These are phyloP conservation scores for Apostichopus parvimensis DNA, from an alignment of 35 echinoderm and acorn worm species.

Conservation along the genomic window DNA sequence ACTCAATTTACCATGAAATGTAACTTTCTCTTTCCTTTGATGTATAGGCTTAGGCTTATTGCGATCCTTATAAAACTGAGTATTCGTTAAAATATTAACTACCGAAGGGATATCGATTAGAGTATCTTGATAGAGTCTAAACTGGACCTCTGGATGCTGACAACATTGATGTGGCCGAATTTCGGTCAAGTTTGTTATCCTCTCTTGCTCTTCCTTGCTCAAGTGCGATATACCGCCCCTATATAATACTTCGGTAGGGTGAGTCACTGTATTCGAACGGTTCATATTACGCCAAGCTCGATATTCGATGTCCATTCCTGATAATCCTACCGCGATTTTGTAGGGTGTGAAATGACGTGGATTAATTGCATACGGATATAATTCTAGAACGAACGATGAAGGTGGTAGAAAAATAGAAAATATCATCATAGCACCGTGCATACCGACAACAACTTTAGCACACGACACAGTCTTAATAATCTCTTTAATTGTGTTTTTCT, in stretches of 20 bases:
- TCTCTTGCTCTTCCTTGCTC: not conserved
- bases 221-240: slow-evolving; percentile 49
- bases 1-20: too few relatives aligned
- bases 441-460: slow-evolving; percentile 26
- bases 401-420: slow-evolving; percentile 55
- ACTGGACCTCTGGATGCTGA: slow-evolving; percentile 46
- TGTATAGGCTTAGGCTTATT: too few relatives aligned
- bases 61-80: too few relatives aligned
- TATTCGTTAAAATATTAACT: too few relatives aligned
- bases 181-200: slow-evolving; percentile 33
- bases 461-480: not conserved
- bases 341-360: slow-evolving; percentile 47
- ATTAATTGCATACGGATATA: slow-evolving; percentile 56
- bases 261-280: slow-evolving; percentile 32
- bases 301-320: slow-evolving; percentile 31
- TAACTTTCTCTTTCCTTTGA: too few relatives aligned
- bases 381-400: slow-evolving; percentile 24
- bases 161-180: slow-evolving; percentile 51
- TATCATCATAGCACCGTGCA: slow-evolving; percentile 45
- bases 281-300: slow-evolving; percentile 49
- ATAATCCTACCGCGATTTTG: not conserved
- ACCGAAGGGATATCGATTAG: slow-evolving; percentile 29
- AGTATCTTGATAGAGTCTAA: slow-evolving; percentile 52
- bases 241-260: not conserved
- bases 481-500: not conserved